A percentile compares a stretch with the other conserved stretches of the same genome.
These are phyloP conservation scores for Camponotus vicinus DNA, from an alignment of 1,140 invertebrate species.

Conservation along the genomic window DNA sequence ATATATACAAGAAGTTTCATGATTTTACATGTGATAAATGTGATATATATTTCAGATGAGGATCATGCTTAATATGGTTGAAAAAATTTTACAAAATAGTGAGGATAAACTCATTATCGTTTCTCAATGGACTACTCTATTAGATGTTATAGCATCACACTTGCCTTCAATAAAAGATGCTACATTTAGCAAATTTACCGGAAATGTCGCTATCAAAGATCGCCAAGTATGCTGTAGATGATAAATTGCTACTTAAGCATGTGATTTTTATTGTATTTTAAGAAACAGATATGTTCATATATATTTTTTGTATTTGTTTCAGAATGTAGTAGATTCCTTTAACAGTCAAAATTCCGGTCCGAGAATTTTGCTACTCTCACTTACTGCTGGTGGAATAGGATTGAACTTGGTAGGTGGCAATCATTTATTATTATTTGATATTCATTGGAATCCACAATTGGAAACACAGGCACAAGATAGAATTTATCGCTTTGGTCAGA, in stretches of 20 bases:
- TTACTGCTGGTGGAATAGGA: slow-evolving; percentile 96
- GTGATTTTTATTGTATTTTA: background rate
- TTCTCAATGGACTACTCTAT: slow-evolving; percentile 94
- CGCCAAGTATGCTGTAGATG: slow-evolving; percentile 71
- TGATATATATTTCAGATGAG: slow-evolving; percentile 85
- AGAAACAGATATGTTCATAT: background rate
- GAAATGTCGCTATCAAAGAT: slow-evolving; percentile 88
- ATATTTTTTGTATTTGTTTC: background rate
- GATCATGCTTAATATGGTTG: slow-evolving; percentile 87
- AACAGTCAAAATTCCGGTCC: slow-evolving; percentile 87
- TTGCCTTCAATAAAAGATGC: slow-evolving; percentile 86
- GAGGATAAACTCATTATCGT: slow-evolving; percentile 93
- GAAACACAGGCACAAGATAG: slow-evolving; percentile 97
- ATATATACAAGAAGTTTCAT: background rate
- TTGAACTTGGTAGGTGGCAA: slow-evolving; percentile 96
- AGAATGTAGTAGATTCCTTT: slow-evolving; percentile 90
- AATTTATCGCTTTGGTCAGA: slow-evolving; percentile 96
- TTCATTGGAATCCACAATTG: slow-evolving; percentile 98
- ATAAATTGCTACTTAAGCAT: background rate
- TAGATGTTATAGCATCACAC: slow-evolving; percentile 89
- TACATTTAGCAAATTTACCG: slow-evolving; percentile 89
- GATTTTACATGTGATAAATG: background rate
- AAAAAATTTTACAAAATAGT: slow-evolving; percentile 86
- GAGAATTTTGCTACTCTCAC: slow-evolving; percentile 92
- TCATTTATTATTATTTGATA: slow-evolving; percentile 95